A percentile compares a stretch with the other conserved stretches of the same genome.
phyloP scores from a whole-genome alignment of 1,140 invertebrate species.

The Lordiphosa mommai region DNA sequence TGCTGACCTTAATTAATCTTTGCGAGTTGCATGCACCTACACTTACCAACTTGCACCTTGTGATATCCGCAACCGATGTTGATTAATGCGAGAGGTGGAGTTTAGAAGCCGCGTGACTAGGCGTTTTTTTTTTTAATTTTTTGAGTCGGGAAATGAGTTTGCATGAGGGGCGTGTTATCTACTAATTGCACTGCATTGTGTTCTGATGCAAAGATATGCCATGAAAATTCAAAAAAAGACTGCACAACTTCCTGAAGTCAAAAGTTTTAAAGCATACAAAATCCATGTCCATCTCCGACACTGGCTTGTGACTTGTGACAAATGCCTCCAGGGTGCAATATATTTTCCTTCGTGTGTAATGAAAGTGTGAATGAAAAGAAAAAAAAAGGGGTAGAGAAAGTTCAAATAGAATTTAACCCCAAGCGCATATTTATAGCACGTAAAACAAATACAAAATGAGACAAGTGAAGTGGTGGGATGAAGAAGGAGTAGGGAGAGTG shows the following conservation, averaged over 20 bases:
- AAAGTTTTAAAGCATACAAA: conserved; percentile 32
- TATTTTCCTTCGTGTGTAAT: conserved; percentile 49
- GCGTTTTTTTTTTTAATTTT: conserved; percentile 43
- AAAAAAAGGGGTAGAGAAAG: conserved; percentile 42
- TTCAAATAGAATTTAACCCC: conserved; percentile 72
- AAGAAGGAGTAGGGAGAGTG: not conserved
- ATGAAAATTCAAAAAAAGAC: conserved; percentile 23
- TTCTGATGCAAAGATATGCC: conserved; percentile 39
- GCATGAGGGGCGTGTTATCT: conserved; percentile 48
- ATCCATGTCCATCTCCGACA: conserved; percentile 33
- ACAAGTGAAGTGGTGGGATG: conserved; percentile 18
- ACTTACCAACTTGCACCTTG: conserved; percentile 19
- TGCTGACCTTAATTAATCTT: conserved; percentile 72
- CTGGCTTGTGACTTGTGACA: conserved; percentile 47
- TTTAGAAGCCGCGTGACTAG: conserved; percentile 56
- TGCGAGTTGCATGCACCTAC: conserved; percentile 37
- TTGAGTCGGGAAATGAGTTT: conserved; percentile 54
- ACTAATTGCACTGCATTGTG: conserved; percentile 65
- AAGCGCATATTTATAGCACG: conserved; percentile 63
- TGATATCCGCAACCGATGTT: conserved; percentile 47
- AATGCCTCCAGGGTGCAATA: conserved; percentile 67
- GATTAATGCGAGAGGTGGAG: conserved; percentile 49
- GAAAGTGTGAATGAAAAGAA: conserved; percentile 60
- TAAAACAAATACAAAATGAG: conserved; percentile 54
- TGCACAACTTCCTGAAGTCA: not conserved